Percentiles rank a stretch among this genome's conserved stretches.
phyloP scores from a whole-genome alignment of 35 echinoderm and acorn worm genomes.

The Ophioderma brevispina region DNA sequence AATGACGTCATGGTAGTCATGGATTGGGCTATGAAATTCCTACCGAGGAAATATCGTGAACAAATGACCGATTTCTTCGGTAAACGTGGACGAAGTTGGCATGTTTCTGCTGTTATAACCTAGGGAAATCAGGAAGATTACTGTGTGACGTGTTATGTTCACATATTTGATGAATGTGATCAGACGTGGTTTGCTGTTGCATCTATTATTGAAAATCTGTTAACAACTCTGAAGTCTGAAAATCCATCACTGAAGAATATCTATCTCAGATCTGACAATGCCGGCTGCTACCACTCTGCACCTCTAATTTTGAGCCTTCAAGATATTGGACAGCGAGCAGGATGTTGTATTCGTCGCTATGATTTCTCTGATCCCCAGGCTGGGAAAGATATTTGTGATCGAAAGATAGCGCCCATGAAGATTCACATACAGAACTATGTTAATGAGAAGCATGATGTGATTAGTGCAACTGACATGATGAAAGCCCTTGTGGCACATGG shows the following conservation, averaged over 20 bases:
- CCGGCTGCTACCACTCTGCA: constrained; percentile 23
- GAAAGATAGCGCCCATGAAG: constrained; percentile 49
- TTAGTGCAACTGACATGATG: constrained; percentile 25
- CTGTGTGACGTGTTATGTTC: not conserved
- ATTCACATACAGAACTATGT: constrained; percentile 8
- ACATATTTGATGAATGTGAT: not conserved
- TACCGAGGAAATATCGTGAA: not conserved
- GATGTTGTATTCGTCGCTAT: not conserved
- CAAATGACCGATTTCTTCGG: not conserved
- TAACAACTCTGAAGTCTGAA: not conserved
- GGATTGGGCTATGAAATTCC: not conserved
- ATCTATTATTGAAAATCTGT: not conserved
- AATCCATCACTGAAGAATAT: not conserved
- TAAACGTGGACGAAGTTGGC: not conserved
- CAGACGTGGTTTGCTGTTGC: not conserved
- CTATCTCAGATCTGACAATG: constrained; percentile 25
- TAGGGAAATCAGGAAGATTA: not conserved
- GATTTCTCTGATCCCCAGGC: constrained; percentile 43
- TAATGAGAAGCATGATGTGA: constrained; percentile 29
- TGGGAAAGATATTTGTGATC: constrained; percentile 52
- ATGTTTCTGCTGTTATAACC: not conserved
- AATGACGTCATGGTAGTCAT: not conserved
- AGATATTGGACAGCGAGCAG: not conserved
- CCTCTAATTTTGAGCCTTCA: not conserved
- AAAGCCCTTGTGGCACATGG: not conserved